A percentile compares a stretch with the other conserved stretches of the same genome.
Conservation (phyloP, 2,888 invertebrate genomes). For the Morpho deidamia region DNA sequence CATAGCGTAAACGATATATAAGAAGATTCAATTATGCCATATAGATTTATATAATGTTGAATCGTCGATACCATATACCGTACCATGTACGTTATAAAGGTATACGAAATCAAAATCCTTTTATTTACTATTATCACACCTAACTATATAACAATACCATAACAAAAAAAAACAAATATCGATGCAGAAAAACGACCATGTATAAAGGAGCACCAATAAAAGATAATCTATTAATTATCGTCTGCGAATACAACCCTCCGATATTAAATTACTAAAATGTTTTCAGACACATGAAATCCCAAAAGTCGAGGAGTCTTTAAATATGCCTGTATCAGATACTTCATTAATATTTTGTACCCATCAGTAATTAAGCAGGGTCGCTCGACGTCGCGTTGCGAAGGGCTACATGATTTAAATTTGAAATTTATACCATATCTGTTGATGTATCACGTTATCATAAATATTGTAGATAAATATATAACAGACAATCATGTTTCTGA, state of each 20-base stretch:
- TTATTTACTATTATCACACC: not conserved
- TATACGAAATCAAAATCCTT: not conserved
- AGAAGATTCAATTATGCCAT: not conserved
- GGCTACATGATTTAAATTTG: slow-evolving; percentile 31
- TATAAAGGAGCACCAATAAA: not conserved
- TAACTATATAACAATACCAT: not conserved
- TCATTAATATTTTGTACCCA: slow-evolving; percentile 65
- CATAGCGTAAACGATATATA: not conserved
- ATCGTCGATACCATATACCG: not conserved
- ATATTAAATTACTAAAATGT: slow-evolving; percentile 40
- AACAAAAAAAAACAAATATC: not conserved
- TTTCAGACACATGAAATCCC: slow-evolving; percentile 23
- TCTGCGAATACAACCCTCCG: slow-evolving; percentile 10
- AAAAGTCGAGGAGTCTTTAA: slow-evolving; percentile 31
- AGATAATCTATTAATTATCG: not conserved
- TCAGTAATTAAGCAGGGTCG: slow-evolving; percentile 50
- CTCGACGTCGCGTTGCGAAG: slow-evolving; percentile 26
- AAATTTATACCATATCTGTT: slow-evolving; percentile 4
- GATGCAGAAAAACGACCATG: not conserved
- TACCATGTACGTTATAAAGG: not conserved
- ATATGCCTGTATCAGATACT: slow-evolving; percentile 60
- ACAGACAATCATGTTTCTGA: too few species aligned
- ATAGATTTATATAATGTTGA: not conserved
- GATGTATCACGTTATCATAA: too few species aligned
- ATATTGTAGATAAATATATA: too few species aligned